phyloP scores from a whole-genome alignment of 2,888 invertebrate genomes.

The Subacronicta megacephala region DNA sequence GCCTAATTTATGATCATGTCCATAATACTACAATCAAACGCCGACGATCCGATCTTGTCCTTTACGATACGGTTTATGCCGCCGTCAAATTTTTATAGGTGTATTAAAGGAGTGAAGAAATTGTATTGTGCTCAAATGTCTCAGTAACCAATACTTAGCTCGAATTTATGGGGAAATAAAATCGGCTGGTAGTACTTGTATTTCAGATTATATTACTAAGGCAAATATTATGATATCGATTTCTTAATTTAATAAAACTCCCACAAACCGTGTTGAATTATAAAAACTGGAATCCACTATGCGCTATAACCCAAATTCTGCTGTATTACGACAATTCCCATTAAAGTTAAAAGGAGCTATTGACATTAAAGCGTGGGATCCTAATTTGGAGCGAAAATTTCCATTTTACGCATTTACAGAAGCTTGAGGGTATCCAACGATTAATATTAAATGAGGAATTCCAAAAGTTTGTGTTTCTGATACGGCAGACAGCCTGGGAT shows the following conservation, averaged over 20 bases:
- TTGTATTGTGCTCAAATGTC: constrained; percentile 28
- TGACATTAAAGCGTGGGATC: constrained; percentile 33
- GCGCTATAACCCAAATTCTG: constrained; percentile 15
- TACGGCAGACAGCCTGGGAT: constrained; percentile 73
- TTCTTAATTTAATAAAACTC: constrained; percentile 29
- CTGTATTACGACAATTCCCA: constrained; percentile 11
- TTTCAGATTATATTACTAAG: constrained; percentile 21
- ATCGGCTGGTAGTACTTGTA: constrained; percentile 26
- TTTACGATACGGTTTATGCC: constrained; percentile 46
- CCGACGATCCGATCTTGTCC: constrained; percentile 55
- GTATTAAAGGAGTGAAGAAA: constrained; percentile 46
- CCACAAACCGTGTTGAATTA: constrained; percentile 8
- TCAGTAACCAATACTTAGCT: constrained; percentile 31
- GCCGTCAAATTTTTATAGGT: constrained; percentile 44
- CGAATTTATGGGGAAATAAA: constrained; percentile 35
- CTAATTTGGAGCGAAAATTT: constrained; percentile 28
- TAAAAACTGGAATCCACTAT: constrained; percentile 3
- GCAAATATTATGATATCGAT: constrained; percentile 16
- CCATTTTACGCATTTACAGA: constrained; percentile 18
- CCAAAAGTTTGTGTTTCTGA: constrained; percentile 38
- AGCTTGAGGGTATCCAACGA: constrained; percentile 19
- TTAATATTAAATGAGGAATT: constrained; percentile 33
- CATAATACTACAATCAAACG: constrained; percentile 63
- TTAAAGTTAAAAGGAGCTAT: constrained; percentile 19
- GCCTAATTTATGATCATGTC: constrained; percentile 76